Evolutionary conservation across 2,113 vertebrate genomes (phyloP).

Genomic region (Festucalex cinctus): DNA sequence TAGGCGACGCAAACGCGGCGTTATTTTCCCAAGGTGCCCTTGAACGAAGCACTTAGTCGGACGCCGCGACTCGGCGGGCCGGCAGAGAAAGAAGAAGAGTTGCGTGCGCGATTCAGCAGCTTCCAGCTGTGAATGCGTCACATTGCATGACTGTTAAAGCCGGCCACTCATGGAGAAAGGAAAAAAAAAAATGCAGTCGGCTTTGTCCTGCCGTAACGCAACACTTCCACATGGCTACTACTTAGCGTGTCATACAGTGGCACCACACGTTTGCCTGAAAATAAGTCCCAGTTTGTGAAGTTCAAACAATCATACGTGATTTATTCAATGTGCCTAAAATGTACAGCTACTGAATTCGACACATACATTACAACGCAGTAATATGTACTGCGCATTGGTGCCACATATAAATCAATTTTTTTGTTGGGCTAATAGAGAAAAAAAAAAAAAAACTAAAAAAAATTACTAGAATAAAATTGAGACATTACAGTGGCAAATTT

Average conservation of each 20-base stretch:
- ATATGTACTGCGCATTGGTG: too few species aligned
- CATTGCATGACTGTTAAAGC: conserved; percentile 43
- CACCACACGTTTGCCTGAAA: background rate
- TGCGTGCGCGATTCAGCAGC: conserved; percentile 41
- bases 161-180: conserved; percentile 12
- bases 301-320: background rate
- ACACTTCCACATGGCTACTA: background rate
- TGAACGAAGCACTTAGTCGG: conserved; percentile 34
- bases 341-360: too few species aligned
- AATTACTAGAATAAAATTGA: too few species aligned
- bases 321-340: too few species aligned
- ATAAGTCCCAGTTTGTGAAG: background rate
- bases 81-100: conserved; percentile 23
- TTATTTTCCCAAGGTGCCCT: conserved; percentile 52
- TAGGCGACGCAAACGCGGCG: background rate
- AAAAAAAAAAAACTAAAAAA: too few species aligned
- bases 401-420: too few species aligned
- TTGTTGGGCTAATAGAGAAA: too few species aligned
- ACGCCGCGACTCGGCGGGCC: conserved; percentile 24
- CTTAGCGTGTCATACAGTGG: background rate
- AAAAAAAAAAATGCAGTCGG: conserved; percentile 10
- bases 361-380: too few species aligned
- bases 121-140: conserved; percentile 60
- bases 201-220: conserved; percentile 3
- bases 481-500: too few species aligned